Evolutionary conservation across 2,797 vertebrate genomes (phyloP), one percentile per base, ranked within the genome.

Genomic region (Gastrophryne carolinensis): DNA sequence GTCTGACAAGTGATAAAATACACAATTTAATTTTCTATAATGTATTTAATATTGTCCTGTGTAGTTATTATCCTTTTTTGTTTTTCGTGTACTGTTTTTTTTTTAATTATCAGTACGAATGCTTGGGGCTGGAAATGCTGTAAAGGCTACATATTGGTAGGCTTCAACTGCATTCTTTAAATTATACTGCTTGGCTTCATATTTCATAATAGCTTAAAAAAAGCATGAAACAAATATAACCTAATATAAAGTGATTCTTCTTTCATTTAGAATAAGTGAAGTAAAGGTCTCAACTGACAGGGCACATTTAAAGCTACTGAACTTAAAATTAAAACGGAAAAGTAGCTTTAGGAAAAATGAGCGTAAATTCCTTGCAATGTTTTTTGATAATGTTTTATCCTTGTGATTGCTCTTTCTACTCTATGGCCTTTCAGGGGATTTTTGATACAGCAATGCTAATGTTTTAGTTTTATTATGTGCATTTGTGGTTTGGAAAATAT

Each of bases 191-290:
- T 84, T 81, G 70, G 79, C 82, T 86, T 67, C n/a, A 72, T 82
- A 79, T 57, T 61, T 67, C 79, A 29, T 66, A 67, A 81, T 80
- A 83, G 81, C 84, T 86, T 66, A 83, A 80, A 79, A 81, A 81
- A 82, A 61, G 78, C 82, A 73, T 70, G 75, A 86, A 81, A 53
- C 76, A 41, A 34, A 83, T 84, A 75, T 79, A 80, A 79, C 34
- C 65, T 87, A 84, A 87, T 83, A 78, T 49, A 75, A 86, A 85
- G 81, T 73, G 84, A 86, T 83, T 66, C 73, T 72, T 80, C 79
- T 81, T 85, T 81, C 83, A 81, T 68, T 75, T 81, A 19, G 81
- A 83, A 64, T 71, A 83, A 81, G 64, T 73, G 44, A 74, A 80
- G 39, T 27, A 39, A 74, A 69, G 75, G 47, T 74, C 64, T 82